Evolutionary conservation across 2,888 invertebrate genomes (phyloP), one percentile per base, ranked within the genome.

Genomic region (Drosophila mettleri): DNA sequence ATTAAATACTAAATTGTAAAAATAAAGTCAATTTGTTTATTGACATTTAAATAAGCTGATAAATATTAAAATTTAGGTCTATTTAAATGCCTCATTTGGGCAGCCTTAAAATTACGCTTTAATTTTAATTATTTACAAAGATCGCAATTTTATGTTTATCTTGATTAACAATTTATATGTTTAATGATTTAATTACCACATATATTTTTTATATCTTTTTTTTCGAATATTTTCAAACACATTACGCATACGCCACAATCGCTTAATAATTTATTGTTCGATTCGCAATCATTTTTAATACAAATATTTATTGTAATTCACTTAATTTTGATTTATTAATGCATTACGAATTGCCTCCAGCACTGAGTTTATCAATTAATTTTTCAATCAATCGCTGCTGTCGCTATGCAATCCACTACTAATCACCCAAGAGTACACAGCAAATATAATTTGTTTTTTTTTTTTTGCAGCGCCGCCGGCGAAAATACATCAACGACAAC

Each of bases 391-490:
- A 20, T 60, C 54, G 45, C 24, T 9, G 38, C 12, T 20, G 49
- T 51, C 49, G 18, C 18, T 52, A 22, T 29, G 20, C 41, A 58
- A 59, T 69, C 41, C 69, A 14, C 16, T 41, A 61, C 60, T 63
- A 71, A 76, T 63, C 67, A 29, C 16, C 43, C 9, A 43, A 43
- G 27, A 53, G 65, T 43, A 60, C 65, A 69, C 38, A 77, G 62
- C 43, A 31, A 33, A 46, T 57, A 46, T 24, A 24, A n/a, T 14
- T 18, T 6, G 6, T 6, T 29, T 1, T 10, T 45, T 18, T 46
- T 48, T 48, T 58, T 63, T 45, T 49, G 20, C 41, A 31, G n/a
- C 46, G 68, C 81, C 69, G 46, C 38, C 57, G 78, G 81, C 69
- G 18, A 58, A 67, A 69, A 49, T 20, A 36, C 60, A 60, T 57